These are phyloP conservation scores for Listronotus oregonensis DNA, from an alignment of 1,140 invertebrate genomes.

Conservation along the genomic window DNA sequence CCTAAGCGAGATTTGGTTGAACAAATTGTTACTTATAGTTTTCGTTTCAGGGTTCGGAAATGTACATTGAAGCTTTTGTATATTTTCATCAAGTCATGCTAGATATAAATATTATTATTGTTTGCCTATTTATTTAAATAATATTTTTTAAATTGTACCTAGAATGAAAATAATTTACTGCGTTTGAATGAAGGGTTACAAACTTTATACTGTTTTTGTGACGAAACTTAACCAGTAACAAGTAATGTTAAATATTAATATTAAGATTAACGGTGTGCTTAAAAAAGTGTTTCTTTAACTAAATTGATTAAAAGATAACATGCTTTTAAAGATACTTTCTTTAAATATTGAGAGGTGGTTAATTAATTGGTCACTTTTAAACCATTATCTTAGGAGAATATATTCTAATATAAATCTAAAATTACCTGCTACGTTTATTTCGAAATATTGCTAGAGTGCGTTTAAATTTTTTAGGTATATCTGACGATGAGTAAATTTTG, in stretches of 20 bases:
- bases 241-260: conserved; percentile 20
- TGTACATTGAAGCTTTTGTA: no score
- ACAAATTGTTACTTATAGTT: background rate
- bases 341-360: no score
- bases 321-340: background rate
- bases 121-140: background rate
- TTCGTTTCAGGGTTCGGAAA: no score
- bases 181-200: conserved; percentile 2
- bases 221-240: conserved; percentile 21
- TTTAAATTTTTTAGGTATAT: no score
- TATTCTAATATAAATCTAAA: no score
- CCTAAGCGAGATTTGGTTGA: no score
- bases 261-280: conserved; percentile 35
- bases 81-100: no score
- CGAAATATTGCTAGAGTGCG: no score
- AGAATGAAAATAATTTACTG: background rate
- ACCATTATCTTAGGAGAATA: no score
- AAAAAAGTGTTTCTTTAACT: conserved; percentile 16
- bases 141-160: background rate
- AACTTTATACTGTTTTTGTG: conserved; percentile 19
- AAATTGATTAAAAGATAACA: background rate
- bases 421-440: no score
- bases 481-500: no score
- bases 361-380: no score
- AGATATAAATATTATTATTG: background rate